Evolutionary conservation across 2,888 invertebrate genomes (phyloP).

Genomic region (Trichacis sp.): DNA sequence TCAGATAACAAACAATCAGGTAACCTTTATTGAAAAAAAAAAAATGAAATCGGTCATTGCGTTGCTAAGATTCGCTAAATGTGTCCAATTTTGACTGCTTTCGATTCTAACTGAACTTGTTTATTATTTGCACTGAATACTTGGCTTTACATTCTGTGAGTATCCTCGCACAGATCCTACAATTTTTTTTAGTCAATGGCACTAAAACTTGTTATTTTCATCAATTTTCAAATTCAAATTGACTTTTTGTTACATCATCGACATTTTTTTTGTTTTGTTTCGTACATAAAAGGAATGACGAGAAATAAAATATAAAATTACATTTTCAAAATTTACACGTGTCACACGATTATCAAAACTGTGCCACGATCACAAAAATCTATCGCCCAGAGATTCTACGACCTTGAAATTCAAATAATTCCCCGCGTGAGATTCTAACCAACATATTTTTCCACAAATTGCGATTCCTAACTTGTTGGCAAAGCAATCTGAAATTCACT

Average conservation of each 20-base stretch:
- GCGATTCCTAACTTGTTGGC: not conserved
- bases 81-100: not conserved
- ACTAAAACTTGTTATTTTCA: slow-evolving; percentile 5
- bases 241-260: not conserved
- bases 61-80: not conserved
- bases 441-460: not conserved
- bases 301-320: no score
- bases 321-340: no score
- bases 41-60: not conserved
- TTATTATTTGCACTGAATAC: slow-evolving; percentile 2
- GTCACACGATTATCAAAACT: not conserved
- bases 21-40: not conserved
- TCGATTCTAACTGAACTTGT: slow-evolving; percentile 4
- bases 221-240: not conserved
- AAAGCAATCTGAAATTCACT: not conserved
- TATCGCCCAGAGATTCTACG: slow-evolving; percentile 23
- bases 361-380: no score
- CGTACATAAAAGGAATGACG: not conserved
- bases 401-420: slow-evolving; percentile 7
- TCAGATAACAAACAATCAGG: not conserved
- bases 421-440: slow-evolving; percentile 32
- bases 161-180: slow-evolving; percentile 4
- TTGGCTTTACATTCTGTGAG: slow-evolving; percentile 4
- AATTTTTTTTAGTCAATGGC: slow-evolving; percentile 1
- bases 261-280: not conserved